These are phyloP conservation scores for Cervus canadensis DNA, from an alignment of 2,113 vertebrate species.

Conservation along the genomic window DNA sequence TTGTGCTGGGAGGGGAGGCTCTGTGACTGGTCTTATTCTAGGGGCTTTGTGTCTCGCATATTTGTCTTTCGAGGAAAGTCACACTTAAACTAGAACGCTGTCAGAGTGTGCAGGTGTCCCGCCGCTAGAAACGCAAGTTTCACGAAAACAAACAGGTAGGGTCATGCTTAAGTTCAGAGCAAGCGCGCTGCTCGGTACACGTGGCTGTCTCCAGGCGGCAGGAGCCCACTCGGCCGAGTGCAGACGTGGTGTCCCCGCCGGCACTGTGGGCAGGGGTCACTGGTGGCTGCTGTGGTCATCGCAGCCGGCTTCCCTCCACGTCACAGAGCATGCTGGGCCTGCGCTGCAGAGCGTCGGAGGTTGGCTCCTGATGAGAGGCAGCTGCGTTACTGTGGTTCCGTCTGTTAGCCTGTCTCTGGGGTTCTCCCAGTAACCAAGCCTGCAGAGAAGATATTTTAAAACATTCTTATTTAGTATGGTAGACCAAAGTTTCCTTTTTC, in stretches of 20 bases:
- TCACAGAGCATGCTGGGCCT: neutral
- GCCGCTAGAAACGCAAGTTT: neutral
- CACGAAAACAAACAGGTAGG: neutral
- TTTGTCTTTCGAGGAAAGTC: neutral
- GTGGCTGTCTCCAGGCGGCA: rapidly evolving
- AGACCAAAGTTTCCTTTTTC: neutral
- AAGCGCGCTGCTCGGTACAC: rapidly evolving
- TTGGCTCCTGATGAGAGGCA: neutral
- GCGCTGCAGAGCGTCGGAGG: neutral
- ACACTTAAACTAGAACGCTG: neutral
- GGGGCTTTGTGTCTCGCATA: neutral
- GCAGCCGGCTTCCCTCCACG: neutral
- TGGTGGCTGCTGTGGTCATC: neutral
- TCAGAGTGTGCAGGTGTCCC: rapidly evolving
- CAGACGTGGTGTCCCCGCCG: rapidly evolving
- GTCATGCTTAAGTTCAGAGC: rapidly evolving
- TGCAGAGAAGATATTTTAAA: neutral
- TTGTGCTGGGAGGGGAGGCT: neutral
- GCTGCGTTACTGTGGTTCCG: too few species aligned
- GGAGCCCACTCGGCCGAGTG: rapidly evolving
- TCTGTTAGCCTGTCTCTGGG: rapidly evolving
- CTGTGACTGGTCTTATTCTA: rapidly evolving
- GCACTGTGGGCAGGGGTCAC: rapidly evolving
- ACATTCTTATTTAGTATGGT: neutral
- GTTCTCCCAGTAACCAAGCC: neutral